These are phyloP conservation scores for Poeciliopsis paucimaculata DNA, from an alignment of 2,797 vertebrate species.

Conservation along the genomic window DNA sequence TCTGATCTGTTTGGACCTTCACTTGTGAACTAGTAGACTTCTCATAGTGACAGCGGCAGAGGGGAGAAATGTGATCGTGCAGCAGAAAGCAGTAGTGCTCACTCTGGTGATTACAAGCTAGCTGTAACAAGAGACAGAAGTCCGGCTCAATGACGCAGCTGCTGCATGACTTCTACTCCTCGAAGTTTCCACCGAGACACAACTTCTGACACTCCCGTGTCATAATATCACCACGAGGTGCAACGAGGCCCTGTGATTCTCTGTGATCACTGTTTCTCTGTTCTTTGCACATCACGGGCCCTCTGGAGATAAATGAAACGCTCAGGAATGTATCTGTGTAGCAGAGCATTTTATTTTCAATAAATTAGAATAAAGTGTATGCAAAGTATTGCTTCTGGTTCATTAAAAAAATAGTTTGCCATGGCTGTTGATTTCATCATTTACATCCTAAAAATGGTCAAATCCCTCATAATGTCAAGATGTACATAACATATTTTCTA, in stretches of 20 bases:
- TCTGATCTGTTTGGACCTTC: neutral
- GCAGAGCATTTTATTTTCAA: neutral
- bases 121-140: slow-evolving; percentile 51
- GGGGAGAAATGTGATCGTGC: neutral
- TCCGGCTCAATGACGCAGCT: slow-evolving; percentile 57
- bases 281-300: neutral
- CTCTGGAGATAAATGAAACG: slow-evolving; percentile 10
- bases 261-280: slow-evolving; percentile 21
- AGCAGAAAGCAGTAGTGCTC: neutral
- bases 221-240: slow-evolving; percentile 42
- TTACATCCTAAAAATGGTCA: neutral
- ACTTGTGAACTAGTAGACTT: neutral
- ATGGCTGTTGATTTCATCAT: neutral
- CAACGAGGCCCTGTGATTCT: slow-evolving; percentile 24
- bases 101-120: slow-evolving; percentile 37
- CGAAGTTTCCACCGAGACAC: slow-evolving; percentile 67
- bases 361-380: neutral
- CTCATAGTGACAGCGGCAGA: neutral
- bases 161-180: slow-evolving; percentile 44
- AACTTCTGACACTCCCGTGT: slow-evolving; percentile 60
- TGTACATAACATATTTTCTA: neutral
- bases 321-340: neutral
- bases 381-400: neutral
- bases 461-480: neutral
- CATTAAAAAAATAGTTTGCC: neutral